Conservation (phyloP, 2,113 vertebrate genomes). For the Ancistrus triradiatus region DNA sequence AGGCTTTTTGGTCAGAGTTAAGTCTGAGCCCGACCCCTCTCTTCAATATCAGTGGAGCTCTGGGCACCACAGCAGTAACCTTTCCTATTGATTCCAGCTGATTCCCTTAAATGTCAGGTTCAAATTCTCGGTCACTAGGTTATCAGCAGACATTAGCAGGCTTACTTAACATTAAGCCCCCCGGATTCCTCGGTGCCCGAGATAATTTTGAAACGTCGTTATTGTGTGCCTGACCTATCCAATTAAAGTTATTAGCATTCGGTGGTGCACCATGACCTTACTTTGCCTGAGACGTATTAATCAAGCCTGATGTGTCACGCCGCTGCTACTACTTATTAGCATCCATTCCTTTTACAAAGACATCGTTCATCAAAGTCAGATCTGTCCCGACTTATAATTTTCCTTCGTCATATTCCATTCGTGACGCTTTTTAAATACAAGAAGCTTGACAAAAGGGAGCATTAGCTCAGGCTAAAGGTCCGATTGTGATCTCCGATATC, state of each 20-base stretch:
- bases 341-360: conserved; percentile 39
- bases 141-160: conserved; percentile 41
- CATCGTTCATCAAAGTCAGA: conserved; percentile 30
- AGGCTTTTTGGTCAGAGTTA: conserved; percentile 7
- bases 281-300: conserved; percentile 53
- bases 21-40: conserved; percentile 35
- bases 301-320: conserved; percentile 43
- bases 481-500: conserved; percentile 14
- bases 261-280: conserved; percentile 39
- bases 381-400: not conserved
- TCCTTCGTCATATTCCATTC: not conserved
- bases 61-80: conserved; percentile 56
- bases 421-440: not conserved
- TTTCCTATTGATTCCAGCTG: conserved; percentile 62
- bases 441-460: not conserved
- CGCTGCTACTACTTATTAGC: conserved; percentile 46
- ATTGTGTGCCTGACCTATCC: conserved; percentile 50
- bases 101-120: conserved; percentile 67
- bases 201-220: conserved; percentile 53
- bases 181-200: conserved; percentile 33
- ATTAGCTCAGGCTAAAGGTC: conserved; percentile 7
- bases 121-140: conserved; percentile 41
- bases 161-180: conserved; percentile 42
- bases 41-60: conserved; percentile 36
- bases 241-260: conserved; percentile 58